Base-by-base conservation (phyloP, 1,140 invertebrate species). In the Dermatophagoides farinae region DNA sequence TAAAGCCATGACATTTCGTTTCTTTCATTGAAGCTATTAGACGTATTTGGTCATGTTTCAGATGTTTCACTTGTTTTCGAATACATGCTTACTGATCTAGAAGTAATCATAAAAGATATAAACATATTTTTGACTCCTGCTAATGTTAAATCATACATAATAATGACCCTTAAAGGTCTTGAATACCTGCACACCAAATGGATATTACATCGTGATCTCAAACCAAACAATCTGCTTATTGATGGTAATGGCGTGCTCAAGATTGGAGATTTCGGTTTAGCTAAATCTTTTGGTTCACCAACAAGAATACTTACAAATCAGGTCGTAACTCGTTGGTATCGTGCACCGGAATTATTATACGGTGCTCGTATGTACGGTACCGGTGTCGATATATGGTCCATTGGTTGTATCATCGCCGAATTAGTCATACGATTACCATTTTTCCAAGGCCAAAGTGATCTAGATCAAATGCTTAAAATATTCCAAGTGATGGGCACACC, bases 61-160 rank as follows among this genome's bases (percentile, higher is more conserved):
- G 97, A 97, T 78, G 85, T 99, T n/a, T 97, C 92, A 47, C 75
- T 99, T 22, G 95, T 99, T 0, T 97, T 98, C 77, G 95, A 99
- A 72, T 98, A 93, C 69, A 97, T 99, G 93, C 91, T 97, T 69
- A 98, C 93, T 31, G 96, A 99, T 75, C 76, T 99, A 65, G 96
- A 98, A 77, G 82, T 88, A 51, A 83, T 80, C 22, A 76, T 80
- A 44, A 76, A 77, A 67, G 77, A 80, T 64, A 68, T 67, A 37
- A 84, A 78, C 62, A 88, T 97, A 64, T 84, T 97, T 40, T 73
- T 98, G 58, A 91, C 87, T 10, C 81, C 86, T 53, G 80, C 84
- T 8, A 89, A 98, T 72, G 90, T 98, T 38, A 99, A 99, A 73
- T 80, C 91, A 0, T 98, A 97, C 66, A 84, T 84, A 66, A 79